Evolutionary conservation across 2,797 vertebrate species (phyloP), one percentile per base, ranked within the genome.

Genomic region (Phrynocephalus forsythii): DNA sequence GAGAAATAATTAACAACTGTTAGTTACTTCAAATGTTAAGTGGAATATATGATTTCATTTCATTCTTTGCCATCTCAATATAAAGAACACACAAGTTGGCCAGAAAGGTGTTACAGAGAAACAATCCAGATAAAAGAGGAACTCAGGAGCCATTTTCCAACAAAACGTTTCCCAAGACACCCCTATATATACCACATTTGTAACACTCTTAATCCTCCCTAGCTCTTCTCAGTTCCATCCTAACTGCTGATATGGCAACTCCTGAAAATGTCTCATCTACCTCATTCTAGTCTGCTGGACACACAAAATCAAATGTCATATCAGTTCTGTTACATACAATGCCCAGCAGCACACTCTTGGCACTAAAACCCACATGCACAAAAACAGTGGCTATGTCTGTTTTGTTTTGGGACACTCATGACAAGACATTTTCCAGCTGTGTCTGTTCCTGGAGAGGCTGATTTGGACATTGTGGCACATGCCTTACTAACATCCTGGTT

Each of bases 291-390:
- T 76, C 72, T 38, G 28, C 56, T 56, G 52, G 52, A 56, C 9
- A 56, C 52, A 56, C 52, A 56, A 56, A 56, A 56, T 56, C 52
- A 56, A 56, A 15, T 1, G 13, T 56, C 82, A 83, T 79, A n/a
- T 6, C 20, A n/a, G 1, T 56, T 86, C 6, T 50, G 8, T 89
- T 88, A 38, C 20, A 38, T n/a, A 30, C 68, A 24, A 24, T 44
- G 83, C 26, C 8, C 11, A 30, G 48, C 16, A 52, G 52, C 60
- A 67, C 22, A 33, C 20, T 77, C 73, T 33, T 73, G 28, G 26
- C n/a, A 72, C 50, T 72, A 83, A 84, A 76, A 44, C 26, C 56
- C 50, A 52, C 52, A 28, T 56, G 2, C 1, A 6, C 11, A 0
- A 0, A 30, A 20, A 89, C 22, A 10, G n/a, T 48, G 38, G 44